Evolutionary conservation across 30 jellyfish, hydroid and myxozoan species (phyloP).

Genomic region (Nemopilema nomurai): DNA sequence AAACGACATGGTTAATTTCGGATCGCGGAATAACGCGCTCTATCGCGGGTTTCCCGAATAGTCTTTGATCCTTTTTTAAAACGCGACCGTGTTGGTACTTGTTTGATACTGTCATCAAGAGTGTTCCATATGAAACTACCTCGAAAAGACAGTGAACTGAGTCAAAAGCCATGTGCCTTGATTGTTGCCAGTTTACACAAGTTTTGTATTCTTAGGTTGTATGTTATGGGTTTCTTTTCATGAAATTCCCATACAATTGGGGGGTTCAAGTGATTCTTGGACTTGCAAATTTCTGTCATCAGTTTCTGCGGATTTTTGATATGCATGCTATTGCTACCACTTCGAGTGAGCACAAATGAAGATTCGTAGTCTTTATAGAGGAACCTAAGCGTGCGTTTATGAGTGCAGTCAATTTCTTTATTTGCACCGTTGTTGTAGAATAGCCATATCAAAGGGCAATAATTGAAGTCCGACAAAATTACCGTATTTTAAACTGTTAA

Average conservation of each 20-base stretch:
- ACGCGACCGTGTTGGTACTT: slow-evolving; percentile 22
- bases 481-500: slow-evolving; percentile 8
- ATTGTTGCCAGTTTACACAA: slow-evolving; percentile 34
- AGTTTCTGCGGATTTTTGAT: slow-evolving; percentile 32
- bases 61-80: slow-evolving; percentile 36
- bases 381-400: slow-evolving; percentile 43
- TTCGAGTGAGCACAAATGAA: slow-evolving; percentile 23
- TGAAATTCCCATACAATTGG: slow-evolving; percentile 44
- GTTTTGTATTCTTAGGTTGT: slow-evolving; percentile 26
- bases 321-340: slow-evolving; percentile 13
- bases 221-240: slow-evolving; percentile 26
- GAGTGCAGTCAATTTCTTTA: slow-evolving; percentile 19
- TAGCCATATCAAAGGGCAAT: slow-evolving; percentile 48
- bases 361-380: slow-evolving; percentile 43
- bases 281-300: slow-evolving; percentile 46
- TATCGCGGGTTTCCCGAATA: too few species aligned
- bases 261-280: slow-evolving; percentile 36
- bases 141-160: slow-evolving; percentile 17
- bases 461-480: slow-evolving; percentile 32
- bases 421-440: slow-evolving; percentile 32
- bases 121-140: slow-evolving; percentile 23
- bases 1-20: too few species aligned
- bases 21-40: too few species aligned
- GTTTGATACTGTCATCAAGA: slow-evolving; percentile 16
- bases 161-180: slow-evolving; percentile 10